Percentiles rank a stretch among this genome's conserved stretches.
Evolutionary conservation across 2,888 invertebrate species (phyloP).

Genomic region (Chirona hameri): DNA sequence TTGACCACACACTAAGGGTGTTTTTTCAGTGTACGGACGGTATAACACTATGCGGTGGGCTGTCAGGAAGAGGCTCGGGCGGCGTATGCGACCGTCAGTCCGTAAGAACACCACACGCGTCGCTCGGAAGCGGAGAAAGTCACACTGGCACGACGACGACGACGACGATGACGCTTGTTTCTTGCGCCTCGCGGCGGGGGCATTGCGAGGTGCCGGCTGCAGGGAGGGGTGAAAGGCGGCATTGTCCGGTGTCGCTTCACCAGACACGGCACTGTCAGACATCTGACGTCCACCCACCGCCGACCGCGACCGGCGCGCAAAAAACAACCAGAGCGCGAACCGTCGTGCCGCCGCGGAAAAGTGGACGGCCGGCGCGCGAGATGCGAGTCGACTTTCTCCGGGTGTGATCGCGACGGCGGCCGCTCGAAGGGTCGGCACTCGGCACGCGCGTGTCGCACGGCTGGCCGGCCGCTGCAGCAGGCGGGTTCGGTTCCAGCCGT

Average conservation of each 20-base stretch:
- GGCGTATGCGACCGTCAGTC: not conserved
- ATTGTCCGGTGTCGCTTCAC: not conserved
- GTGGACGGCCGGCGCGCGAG: not conserved
- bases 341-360: not conserved
- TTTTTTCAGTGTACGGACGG: too few relatives aligned
- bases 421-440: not conserved
- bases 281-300: not conserved
- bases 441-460: too few relatives aligned
- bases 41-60: too few relatives aligned
- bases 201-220: not conserved
- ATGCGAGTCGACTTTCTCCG: not conserved
- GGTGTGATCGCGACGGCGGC: not conserved
- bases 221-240: not conserved
- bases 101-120: not conserved
- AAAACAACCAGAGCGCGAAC: constrained; percentile 2
- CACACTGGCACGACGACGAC: not conserved
- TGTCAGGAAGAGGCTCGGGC: not conserved
- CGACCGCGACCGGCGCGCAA: not conserved
- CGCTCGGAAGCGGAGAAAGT: not conserved
- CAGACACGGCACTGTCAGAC: not conserved
- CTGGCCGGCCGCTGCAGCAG: too few relatives aligned
- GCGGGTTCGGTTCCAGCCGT: too few relatives aligned
- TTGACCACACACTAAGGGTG: too few relatives aligned
- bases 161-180: not conserved
- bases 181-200: not conserved